Evolutionary conservation across 2,888 invertebrate genomes (phyloP).

Genomic region (Lathronympha strigana): DNA sequence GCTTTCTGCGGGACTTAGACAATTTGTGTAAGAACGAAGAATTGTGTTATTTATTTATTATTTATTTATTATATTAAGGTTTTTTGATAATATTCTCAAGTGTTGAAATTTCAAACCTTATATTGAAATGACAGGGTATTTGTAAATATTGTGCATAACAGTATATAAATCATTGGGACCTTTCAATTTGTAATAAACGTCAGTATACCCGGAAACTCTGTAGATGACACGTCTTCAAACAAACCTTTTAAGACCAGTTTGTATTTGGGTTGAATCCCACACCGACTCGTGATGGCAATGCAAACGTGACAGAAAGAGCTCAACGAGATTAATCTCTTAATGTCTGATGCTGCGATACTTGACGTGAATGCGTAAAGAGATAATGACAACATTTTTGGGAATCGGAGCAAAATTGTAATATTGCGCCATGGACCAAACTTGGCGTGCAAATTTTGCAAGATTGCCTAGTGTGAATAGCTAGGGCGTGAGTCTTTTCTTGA

Average conservation of each 20-base stretch:
- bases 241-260: conserved; percentile 27
- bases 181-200: neutral
- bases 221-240: conserved; percentile 2
- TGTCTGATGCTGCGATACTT: conserved; percentile 38
- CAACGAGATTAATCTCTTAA: conserved; percentile 50
- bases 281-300: conserved; percentile 56
- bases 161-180: neutral
- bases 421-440: conserved; percentile 18
- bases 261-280: conserved; percentile 60
- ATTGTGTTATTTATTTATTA: too few species aligned
- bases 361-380: conserved; percentile 40
- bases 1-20: too few species aligned
- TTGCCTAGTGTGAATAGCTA: neutral
- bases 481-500: neutral
- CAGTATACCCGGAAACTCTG: neutral
- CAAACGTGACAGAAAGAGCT: conserved; percentile 57
- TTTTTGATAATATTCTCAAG: too few species aligned
- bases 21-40: too few species aligned
- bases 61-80: too few species aligned
- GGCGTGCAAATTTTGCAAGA: neutral
- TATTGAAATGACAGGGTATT: too few species aligned
- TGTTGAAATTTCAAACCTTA: too few species aligned
- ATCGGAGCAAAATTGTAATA: conserved; percentile 35
- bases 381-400: conserved; percentile 33
- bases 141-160: too few species aligned